phyloP scores from a whole-genome alignment of 1,140 invertebrate genomes.

The Dryas iulia region DNA sequence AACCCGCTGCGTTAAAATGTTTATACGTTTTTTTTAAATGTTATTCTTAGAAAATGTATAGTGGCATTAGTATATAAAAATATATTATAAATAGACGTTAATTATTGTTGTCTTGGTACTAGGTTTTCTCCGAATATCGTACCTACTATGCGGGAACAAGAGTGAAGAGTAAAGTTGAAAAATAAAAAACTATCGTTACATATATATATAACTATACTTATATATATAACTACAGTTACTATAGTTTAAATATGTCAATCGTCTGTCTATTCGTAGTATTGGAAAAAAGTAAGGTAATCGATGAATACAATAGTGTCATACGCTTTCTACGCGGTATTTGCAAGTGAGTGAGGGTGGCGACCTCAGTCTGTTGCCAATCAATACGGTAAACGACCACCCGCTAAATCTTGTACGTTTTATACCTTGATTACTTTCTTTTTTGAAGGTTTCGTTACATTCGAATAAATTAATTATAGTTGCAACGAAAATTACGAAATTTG shows the following conservation, averaged over 20 bases:
- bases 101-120: no score
- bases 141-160: no score
- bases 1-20: no score
- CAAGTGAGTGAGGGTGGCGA: constrained; percentile 38
- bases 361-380: constrained; percentile 40
- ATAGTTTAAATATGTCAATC: not conserved
- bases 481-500: not conserved
- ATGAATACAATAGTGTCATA: constrained; percentile 19
- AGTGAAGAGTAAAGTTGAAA: no score
- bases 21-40: no score
- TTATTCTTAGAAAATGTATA: no score
- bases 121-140: no score
- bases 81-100: no score
- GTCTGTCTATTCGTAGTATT: not conserved
- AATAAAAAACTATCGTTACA: no score
- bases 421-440: constrained; percentile 15
- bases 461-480: not conserved
- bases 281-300: constrained; percentile 20
- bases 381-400: constrained; percentile 38
- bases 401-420: constrained; percentile 28
- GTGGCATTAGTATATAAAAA: no score
- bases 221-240: no score
- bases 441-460: not conserved
- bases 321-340: constrained; percentile 36
- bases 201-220: no score